Evolutionary conservation across 2,888 invertebrate species (phyloP).

Genomic region (Azorinus chamasolen): DNA sequence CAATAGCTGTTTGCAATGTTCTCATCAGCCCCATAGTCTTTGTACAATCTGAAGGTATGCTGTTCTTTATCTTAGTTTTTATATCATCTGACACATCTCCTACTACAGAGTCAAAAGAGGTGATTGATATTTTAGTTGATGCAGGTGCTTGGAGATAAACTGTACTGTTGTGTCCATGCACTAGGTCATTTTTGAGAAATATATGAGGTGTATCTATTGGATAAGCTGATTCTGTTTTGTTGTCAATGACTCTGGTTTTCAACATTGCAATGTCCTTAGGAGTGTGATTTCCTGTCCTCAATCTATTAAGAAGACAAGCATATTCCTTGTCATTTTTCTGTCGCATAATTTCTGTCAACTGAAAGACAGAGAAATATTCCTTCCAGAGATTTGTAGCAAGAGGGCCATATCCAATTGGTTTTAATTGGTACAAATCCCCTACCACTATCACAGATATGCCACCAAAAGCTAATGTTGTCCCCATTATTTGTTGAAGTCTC

Average conservation of each 20-base stretch:
- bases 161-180: slow-evolving; percentile 21
- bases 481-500: slow-evolving; percentile 46
- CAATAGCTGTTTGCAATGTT: slow-evolving; percentile 23
- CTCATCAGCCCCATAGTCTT: slow-evolving; percentile 17
- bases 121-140: neutral
- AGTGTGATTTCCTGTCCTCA: slow-evolving; percentile 5
- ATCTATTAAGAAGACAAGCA: neutral
- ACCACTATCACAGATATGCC: slow-evolving; percentile 26
- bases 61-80: slow-evolving; percentile 8
- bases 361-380: slow-evolving; percentile 38
- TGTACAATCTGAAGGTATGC: neutral
- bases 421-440: slow-evolving; percentile 43
- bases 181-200: slow-evolving; percentile 17
- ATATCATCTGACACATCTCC: slow-evolving; percentile 4
- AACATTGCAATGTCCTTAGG: neutral
- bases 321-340: slow-evolving; percentile 24
- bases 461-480: slow-evolving; percentile 36
- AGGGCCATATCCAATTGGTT: slow-evolving; percentile 22
- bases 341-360: slow-evolving; percentile 42
- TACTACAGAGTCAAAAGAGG: neutral
- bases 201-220: slow-evolving; percentile 25
- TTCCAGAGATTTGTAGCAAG: slow-evolving; percentile 51
- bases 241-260: slow-evolving; percentile 3
- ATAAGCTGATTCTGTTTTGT: slow-evolving; percentile 2
- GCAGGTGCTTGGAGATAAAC: neutral